A percentile compares a stretch with the other conserved stretches of the same genome.
phyloP scores from a whole-genome alignment of 2,888 invertebrate genomes.

The Tetramorium bicarinatum region DNA sequence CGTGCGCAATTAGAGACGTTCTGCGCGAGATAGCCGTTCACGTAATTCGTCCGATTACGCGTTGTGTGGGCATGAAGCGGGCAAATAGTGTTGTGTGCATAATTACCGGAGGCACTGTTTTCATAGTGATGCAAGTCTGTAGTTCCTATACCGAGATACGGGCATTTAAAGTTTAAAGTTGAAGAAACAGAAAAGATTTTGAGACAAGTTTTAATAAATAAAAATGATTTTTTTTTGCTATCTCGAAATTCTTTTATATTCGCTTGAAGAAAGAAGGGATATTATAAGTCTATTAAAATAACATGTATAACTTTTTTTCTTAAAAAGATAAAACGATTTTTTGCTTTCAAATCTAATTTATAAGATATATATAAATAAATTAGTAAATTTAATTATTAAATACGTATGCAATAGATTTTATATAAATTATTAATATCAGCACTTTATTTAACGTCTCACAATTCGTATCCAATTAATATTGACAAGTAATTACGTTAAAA shows the following conservation, averaged over 20 bases:
- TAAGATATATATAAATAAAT: not conserved
- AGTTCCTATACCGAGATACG: constrained; percentile 35
- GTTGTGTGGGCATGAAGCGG: constrained; percentile 40
- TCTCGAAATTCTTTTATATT: not conserved
- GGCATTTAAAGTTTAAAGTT: constrained; percentile 30
- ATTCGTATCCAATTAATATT: not conserved
- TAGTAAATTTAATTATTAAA: not conserved
- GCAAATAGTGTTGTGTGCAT: constrained; percentile 50
- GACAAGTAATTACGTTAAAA: not conserved
- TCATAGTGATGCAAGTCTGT: constrained; percentile 44
- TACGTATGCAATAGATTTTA: not conserved
- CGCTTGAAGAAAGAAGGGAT: no score
- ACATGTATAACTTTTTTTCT: not conserved
- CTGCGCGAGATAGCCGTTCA: constrained; percentile 28
- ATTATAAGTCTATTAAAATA: constrained; percentile 2
- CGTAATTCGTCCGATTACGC: constrained; percentile 55
- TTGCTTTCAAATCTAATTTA: not conserved
- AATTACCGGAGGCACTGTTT: constrained; percentile 38
- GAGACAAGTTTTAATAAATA: not conserved
- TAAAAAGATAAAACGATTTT: not conserved
- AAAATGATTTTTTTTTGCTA: not conserved
- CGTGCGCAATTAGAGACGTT: constrained; percentile 45
- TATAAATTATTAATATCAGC: not conserved
- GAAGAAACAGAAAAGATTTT: not conserved
- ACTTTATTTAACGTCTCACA: not conserved